Conservation (phyloP, 2,797 vertebrate species). For the Allenopithecus nigroviridis region DNA sequence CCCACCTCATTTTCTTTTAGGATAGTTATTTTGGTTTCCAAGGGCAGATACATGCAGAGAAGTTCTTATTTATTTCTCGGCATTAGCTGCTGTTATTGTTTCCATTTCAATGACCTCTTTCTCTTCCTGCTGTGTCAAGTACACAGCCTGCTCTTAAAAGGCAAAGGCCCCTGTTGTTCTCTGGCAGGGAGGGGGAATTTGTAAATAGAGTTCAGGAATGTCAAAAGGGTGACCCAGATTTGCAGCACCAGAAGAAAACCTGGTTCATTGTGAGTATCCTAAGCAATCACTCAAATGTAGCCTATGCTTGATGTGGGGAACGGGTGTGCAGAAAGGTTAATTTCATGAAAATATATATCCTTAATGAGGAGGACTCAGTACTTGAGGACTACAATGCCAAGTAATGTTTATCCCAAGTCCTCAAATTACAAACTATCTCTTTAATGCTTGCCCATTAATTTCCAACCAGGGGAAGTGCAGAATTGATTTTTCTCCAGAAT, state of each 20-base stretch:
- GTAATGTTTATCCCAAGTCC: background rate
- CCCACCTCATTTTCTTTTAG: background rate
- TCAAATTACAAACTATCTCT: background rate
- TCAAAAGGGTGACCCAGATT: slow-evolving; percentile 61
- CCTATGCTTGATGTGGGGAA: background rate
- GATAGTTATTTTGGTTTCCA: slow-evolving; percentile 1
- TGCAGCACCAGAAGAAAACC: background rate
- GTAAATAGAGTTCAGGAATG: background rate
- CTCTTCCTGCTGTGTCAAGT: slow-evolving; percentile 2
- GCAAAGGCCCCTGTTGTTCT: background rate
- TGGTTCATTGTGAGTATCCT: background rate
- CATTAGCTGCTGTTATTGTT: background rate
- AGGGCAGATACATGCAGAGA: background rate
- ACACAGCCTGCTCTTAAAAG: slow-evolving; percentile 20
- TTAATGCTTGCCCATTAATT: background rate
- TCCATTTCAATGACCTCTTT: slow-evolving; percentile 47
- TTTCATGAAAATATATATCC: background rate
- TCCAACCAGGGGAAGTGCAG: background rate
- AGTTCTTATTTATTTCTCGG: slow-evolving; percentile 24
- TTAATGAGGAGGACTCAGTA: background rate
- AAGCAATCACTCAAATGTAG: background rate
- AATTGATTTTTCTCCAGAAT: background rate
- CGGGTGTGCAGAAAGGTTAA: background rate
- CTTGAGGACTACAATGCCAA: background rate
- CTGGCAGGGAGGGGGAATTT: background rate